Evolutionary conservation across 2,797 vertebrate genomes (phyloP).

Genomic region (Graptemys geographica): DNA sequence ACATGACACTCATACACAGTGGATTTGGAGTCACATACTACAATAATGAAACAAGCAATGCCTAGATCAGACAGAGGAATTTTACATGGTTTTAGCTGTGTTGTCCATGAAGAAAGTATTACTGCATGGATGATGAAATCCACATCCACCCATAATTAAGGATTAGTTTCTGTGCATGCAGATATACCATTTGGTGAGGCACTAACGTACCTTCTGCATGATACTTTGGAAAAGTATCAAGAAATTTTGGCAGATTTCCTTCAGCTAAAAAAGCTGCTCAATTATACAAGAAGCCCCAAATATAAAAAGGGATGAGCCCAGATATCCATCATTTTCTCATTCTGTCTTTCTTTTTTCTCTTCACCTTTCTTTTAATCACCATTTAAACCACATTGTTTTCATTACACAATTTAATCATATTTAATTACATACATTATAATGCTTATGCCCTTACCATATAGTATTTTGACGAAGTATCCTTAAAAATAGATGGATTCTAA

Average conservation of each 20-base stretch:
- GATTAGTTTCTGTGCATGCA: neutral
- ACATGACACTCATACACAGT: neutral
- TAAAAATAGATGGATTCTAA: neutral
- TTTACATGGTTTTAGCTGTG: neutral
- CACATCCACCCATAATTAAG: neutral
- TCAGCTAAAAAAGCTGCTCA: neutral
- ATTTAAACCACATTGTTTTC: neutral
- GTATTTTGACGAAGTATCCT: neutral
- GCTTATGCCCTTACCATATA: neutral
- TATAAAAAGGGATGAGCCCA: neutral
- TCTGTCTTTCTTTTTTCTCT: neutral
- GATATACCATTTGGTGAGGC: neutral
- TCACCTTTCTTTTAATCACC: neutral
- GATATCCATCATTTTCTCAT: neutral
- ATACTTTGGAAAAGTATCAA: neutral
- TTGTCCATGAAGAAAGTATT: neutral
- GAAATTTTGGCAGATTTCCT: neutral
- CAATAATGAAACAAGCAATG: neutral
- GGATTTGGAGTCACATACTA: neutral
- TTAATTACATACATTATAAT: neutral
- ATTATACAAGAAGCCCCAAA: neutral
- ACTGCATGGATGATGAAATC: neutral
- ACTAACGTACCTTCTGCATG: neutral
- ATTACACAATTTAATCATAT: neutral
- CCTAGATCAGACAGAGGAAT: neutral